Evolutionary conservation across 2,113 vertebrate genomes (phyloP).

Genomic region (Ursus arctos): DNA sequence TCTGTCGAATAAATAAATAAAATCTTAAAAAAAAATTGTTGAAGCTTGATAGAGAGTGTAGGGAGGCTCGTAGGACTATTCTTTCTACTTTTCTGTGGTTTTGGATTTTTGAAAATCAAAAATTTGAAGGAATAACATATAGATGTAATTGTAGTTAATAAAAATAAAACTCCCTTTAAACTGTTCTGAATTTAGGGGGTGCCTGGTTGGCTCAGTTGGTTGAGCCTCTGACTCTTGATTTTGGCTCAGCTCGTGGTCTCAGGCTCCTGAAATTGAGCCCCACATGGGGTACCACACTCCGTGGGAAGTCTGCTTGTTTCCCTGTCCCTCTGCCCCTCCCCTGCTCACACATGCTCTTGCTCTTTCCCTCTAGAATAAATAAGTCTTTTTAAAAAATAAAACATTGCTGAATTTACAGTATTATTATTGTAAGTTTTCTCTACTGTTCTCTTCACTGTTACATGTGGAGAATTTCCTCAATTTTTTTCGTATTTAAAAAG

Average conservation of each 20-base stretch:
- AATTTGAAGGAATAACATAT: not conserved
- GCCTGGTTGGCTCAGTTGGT: not conserved
- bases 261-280: not conserved
- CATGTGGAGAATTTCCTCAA: not conserved
- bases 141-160: not conserved
- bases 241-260: not conserved
- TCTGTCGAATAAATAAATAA: not conserved
- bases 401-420: not conserved
- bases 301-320: not conserved
- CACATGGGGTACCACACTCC: not conserved
- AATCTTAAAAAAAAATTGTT: not conserved
- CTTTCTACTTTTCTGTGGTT: not conserved
- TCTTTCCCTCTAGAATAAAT: not conserved
- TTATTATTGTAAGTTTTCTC: not conserved
- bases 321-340: not conserved
- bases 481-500: not conserved
- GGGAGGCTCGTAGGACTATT: not conserved
- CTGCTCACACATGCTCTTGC: not conserved
- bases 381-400: not conserved
- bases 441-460: not conserved
- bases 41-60: not conserved
- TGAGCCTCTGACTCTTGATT: not conserved
- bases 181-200: not conserved
- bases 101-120: conserved; percentile 3
- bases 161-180: not conserved